These are phyloP conservation scores for Tiliacea citrago DNA, from an alignment of 2,888 invertebrate genomes.

Conservation along the genomic window DNA sequence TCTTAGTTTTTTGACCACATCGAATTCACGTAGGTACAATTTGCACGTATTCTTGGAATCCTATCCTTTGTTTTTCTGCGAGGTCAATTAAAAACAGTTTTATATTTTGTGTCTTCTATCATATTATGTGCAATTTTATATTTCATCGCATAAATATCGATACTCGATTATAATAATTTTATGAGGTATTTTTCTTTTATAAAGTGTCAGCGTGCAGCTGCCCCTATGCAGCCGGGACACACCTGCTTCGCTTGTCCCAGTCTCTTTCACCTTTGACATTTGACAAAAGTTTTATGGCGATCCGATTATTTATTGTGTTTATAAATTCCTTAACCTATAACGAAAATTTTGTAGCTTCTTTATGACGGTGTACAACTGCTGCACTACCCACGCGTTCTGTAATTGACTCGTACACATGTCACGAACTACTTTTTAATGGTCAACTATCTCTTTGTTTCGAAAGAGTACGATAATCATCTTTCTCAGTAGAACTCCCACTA, in stretches of 20 bases:
- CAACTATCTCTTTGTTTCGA: conserved; percentile 69
- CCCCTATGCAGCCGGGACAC: conserved; percentile 66
- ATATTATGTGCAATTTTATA: conserved; percentile 57
- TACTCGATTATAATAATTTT: conserved; percentile 68
- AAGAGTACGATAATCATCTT: conserved; percentile 63
- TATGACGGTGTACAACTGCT: conserved; percentile 52
- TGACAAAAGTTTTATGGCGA: conserved; percentile 67
- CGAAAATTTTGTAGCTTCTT: conserved; percentile 48
- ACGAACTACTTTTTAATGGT: conserved; percentile 68
- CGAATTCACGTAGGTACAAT: conserved; percentile 60
- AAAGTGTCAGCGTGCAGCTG: conserved; percentile 76
- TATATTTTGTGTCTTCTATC: conserved; percentile 53
- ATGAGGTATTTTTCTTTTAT: conserved; percentile 69
- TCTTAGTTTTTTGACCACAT: conserved; percentile 62
- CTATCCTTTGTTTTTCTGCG: conserved; percentile 60
- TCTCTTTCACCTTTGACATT: conserved; percentile 86
- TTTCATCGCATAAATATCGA: conserved; percentile 66
- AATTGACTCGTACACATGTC: conserved; percentile 72
- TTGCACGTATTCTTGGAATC: conserved; percentile 64
- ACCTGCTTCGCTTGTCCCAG: conserved; percentile 80
- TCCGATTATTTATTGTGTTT: conserved; percentile 63
- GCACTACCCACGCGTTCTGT: conserved; percentile 55
- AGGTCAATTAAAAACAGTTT: conserved; percentile 58
- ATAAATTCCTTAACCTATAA: conserved; percentile 58
- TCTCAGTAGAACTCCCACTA: conserved; percentile 62